Base-by-base conservation (phyloP, 2,888 invertebrate species). In the Cheilosia urbana region DNA sequence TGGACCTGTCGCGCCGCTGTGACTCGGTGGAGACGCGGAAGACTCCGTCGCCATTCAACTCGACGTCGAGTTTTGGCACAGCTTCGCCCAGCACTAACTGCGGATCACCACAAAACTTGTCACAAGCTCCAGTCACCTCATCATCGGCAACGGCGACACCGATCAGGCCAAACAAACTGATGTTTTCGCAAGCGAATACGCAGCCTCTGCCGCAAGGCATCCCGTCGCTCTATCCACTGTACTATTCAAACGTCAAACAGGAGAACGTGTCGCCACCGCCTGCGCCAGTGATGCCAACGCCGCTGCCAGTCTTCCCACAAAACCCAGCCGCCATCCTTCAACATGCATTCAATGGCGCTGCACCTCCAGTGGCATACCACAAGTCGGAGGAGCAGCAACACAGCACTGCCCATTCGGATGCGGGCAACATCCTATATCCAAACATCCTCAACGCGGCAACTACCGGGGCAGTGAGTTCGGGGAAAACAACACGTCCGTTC, bases 401-500 rank as follows among this genome's bases (percentile, higher is more conserved):
- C 87, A 37, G 71, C 51, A 71, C 9, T 24, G 42, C 68, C 17
- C 42, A 55, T n/a, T 30, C 71, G 47, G 42, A 78, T 30, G 27
- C 81, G 82, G 76, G 57, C 57, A 88, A 76, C 78, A 65, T 84
- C 68, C 80, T 88, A 1, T 85, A 81, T n/a, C 85, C 85, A 4
- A 77, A n/a, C 2, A 81, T 85, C 1, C 30, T 84, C 2, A 87
- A 87, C 45, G 79, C 72, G 7, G 79, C 84, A 30, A 80, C 80
- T 0, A 80, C 83, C 1, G 76, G 80, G 53, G 34, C 55, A 7
- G 37, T 77, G 0, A 76, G 40, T 47, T 72, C 68, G 11, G 90
- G 92, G 24, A 94, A 94, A 88, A 87, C 91, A 4, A 92, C 94
- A 0, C 92, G 95, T 2, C 95, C 95, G 0, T 95, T 95, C 89